Percentiles rank a stretch among this genome's conserved stretches.
These are phyloP conservation scores for Polydrusus cervinus DNA, from an alignment of 2,888 invertebrate genomes.

Conservation along the genomic window DNA sequence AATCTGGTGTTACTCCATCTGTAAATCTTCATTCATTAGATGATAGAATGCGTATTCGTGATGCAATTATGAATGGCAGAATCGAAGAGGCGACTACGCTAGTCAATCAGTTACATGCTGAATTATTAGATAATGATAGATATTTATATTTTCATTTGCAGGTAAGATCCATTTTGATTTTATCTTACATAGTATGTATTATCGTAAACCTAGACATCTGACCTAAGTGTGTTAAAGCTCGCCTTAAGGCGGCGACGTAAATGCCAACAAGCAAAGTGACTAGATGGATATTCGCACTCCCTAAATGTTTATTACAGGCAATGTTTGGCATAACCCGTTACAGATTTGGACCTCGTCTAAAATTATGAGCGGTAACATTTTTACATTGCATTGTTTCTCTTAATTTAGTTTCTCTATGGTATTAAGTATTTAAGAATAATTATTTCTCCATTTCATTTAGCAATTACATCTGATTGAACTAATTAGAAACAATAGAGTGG, in stretches of 20 bases:
- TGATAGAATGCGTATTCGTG: slow-evolving; percentile 92
- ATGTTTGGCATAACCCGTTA: too few relatives aligned
- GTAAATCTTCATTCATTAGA: slow-evolving; percentile 90
- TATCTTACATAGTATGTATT: neutral
- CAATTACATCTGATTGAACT: slow-evolving; percentile 93
- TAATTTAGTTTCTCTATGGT: too few relatives aligned
- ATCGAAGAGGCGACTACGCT: slow-evolving; percentile 95
- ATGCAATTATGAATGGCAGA: slow-evolving; percentile 93
- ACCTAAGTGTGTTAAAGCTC: too few relatives aligned
- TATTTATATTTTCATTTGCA: slow-evolving; percentile 96
- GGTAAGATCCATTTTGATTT: slow-evolving; percentile 71
- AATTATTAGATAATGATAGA: slow-evolving; percentile 94
- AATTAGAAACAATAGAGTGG: slow-evolving; percentile 87
- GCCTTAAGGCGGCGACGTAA: too few relatives aligned
- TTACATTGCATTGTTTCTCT: too few relatives aligned
- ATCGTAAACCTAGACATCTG: too few relatives aligned
- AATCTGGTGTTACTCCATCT: slow-evolving; percentile 89
- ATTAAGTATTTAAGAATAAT: neutral
- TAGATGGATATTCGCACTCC: too few relatives aligned
- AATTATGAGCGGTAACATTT: too few relatives aligned
- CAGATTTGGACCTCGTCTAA: too few relatives aligned
- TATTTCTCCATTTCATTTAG: slow-evolving; percentile 70
- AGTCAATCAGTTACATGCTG: slow-evolving; percentile 95
- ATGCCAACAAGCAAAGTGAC: too few relatives aligned
- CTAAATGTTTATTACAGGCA: too few relatives aligned